A percentile compares a stretch with the other conserved stretches of the same genome.
Evolutionary conservation across 1,140 invertebrate genomes (phyloP).

Genomic region (Habropoda laboriosa): DNA sequence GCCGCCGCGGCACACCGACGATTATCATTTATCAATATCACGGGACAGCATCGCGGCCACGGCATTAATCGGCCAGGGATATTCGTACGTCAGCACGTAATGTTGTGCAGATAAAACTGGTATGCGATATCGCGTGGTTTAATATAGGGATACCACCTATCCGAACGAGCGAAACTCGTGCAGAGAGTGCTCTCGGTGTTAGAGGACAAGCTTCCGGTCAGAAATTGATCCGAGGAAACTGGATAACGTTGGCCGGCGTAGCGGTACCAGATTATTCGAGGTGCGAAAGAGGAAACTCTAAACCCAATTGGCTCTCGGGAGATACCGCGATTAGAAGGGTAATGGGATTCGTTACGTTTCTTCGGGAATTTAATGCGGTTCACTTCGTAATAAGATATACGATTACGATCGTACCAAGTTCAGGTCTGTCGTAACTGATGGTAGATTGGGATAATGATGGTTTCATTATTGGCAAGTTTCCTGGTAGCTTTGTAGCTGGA

Average conservation of each 20-base stretch:
- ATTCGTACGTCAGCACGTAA: conserved; percentile 50
- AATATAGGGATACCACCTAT: conserved; percentile 42
- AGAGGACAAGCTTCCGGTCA: conserved; percentile 34
- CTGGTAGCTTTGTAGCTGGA: too few relatives aligned
- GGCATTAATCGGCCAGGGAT: conserved; percentile 11
- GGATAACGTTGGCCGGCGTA: not conserved
- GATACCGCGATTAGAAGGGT: not conserved
- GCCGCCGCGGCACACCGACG: conserved; percentile 8
- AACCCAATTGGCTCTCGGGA: not conserved
- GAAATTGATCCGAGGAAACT: conserved; percentile 29
- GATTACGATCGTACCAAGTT: too few relatives aligned
- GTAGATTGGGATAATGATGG: too few relatives aligned
- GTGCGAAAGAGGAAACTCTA: conserved; percentile 21
- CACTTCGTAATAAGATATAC: too few relatives aligned
- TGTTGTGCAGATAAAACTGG: conserved; percentile 63
- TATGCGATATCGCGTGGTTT: conserved; percentile 51
- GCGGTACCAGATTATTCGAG: conserved; percentile 17
- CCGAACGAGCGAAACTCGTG: not conserved
- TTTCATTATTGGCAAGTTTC: too few relatives aligned
- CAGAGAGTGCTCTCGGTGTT: not conserved
- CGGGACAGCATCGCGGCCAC: conserved; percentile 20
- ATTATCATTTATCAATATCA: conserved; percentile 71
- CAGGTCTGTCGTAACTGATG: too few relatives aligned
- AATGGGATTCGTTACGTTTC: not conserved
- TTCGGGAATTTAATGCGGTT: too few relatives aligned